Conservation (phyloP, 2,797 vertebrate species). For the Argya squamiceps region DNA sequence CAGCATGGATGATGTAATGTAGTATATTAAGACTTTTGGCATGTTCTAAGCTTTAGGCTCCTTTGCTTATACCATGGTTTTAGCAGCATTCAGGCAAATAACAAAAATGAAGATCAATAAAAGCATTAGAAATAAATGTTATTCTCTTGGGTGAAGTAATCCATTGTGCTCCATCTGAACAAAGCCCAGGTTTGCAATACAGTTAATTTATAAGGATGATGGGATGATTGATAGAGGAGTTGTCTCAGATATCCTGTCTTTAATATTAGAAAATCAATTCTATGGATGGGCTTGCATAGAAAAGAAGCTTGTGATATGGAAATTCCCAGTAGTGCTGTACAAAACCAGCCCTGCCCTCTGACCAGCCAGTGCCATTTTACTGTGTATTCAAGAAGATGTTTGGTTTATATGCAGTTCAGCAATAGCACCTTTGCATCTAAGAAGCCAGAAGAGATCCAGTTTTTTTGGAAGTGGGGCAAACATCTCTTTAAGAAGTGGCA, state of each 20-base stretch:
- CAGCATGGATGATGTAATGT: background rate
- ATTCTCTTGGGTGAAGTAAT: conserved; percentile 15
- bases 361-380: background rate
- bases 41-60: background rate
- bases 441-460: background rate
- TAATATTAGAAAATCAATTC: conserved; percentile 18
- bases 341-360: background rate
- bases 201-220: conserved; percentile 9
- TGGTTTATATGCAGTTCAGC: background rate
- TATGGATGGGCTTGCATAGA: background rate
- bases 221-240: background rate
- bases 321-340: background rate
- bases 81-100: conserved; percentile 47
- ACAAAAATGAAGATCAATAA: conserved; percentile 58
- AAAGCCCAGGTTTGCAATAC: conserved; percentile 45
- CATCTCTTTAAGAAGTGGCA: background rate
- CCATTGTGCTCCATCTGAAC: conserved; percentile 10
- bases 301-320: background rate
- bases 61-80: conserved; percentile 7
- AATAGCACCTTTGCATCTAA: background rate
- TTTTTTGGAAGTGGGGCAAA: background rate
- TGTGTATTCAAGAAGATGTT: background rate
- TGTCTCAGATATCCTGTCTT: background rate
- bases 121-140: conserved; percentile 58
- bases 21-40: background rate